Percentiles rank a stretch among this genome's conserved stretches.
phyloP scores from a whole-genome alignment of 2,888 invertebrate genomes.

The Drosophila fulvimacula region DNA sequence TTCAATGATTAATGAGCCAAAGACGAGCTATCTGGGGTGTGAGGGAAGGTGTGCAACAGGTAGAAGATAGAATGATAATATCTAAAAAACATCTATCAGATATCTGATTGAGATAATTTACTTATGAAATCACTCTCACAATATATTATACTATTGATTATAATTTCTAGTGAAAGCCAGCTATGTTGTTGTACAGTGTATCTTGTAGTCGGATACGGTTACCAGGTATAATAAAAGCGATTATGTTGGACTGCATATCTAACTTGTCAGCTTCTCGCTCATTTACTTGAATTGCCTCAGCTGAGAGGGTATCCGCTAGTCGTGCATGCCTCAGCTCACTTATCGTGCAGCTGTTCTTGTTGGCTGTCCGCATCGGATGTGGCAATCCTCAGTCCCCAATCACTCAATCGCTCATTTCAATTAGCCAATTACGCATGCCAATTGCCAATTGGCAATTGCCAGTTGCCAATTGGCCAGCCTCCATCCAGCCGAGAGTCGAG shows the following conservation, averaged over 20 bases:
- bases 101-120: neutral
- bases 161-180: too few species aligned
- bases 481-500: too few species aligned
- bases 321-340: neutral
- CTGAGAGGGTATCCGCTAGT: neutral
- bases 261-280: neutral
- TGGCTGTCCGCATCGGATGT: conserved; percentile 57
- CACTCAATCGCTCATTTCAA: conserved; percentile 61
- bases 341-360: conserved; percentile 1
- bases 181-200: too few species aligned
- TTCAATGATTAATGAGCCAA: conserved; percentile 45
- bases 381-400: conserved; percentile 42
- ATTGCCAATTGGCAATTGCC: conserved; percentile 40
- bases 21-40: neutral
- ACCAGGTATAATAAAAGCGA: too few species aligned
- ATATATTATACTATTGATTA: too few species aligned
- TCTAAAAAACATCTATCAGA: neutral
- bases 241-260: too few species aligned
- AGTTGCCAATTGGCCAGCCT: conserved; percentile 1
- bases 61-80: neutral
- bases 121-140: neutral
- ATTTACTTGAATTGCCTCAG: neutral
- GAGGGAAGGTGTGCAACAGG: neutral
- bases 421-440: conserved; percentile 76
- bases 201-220: too few species aligned